These are phyloP conservation scores for Eupeodes luniger DNA, from an alignment of 2,888 invertebrate species.

Conservation along the genomic window DNA sequence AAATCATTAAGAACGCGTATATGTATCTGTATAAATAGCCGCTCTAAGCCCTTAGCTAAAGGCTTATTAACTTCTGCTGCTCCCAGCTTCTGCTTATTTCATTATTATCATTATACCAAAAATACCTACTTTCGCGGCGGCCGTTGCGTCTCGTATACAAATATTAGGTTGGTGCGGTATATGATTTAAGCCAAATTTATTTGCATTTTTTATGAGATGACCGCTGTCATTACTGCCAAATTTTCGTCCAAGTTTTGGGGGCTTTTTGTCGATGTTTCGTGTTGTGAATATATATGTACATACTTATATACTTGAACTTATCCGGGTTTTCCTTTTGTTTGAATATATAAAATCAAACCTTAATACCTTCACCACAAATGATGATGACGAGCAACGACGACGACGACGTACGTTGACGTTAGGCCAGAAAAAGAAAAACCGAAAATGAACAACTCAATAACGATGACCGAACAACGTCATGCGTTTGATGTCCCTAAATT, in stretches of 20 bases:
- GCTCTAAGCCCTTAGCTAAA: background rate
- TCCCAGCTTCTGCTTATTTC: background rate
- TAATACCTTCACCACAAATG: background rate
- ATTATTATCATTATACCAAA: background rate
- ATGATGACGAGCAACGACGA: no score
- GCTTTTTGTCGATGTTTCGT: background rate
- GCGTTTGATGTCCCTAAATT: slow-evolving; percentile 38
- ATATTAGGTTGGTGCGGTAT: background rate
- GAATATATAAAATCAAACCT: slow-evolving; percentile 27
- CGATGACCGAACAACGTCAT: slow-evolving; percentile 55
- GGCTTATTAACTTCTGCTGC: slow-evolving; percentile 8
- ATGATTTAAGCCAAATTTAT: slow-evolving; percentile 22
- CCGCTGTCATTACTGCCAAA: background rate
- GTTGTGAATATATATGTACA: background rate
- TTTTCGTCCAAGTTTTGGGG: background rate
- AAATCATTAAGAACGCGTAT: background rate
- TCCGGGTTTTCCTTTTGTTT: slow-evolving; percentile 20
- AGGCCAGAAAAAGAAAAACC: background rate
- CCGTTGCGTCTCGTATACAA: background rate
- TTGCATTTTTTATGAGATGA: slow-evolving; percentile 32
- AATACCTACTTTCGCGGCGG: background rate
- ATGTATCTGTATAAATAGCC: background rate
- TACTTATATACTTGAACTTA: background rate
- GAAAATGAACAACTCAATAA: slow-evolving; percentile 18
- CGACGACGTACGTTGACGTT: no score